A percentile compares a stretch with the other conserved stretches of the same genome.
Evolutionary conservation across 2,797 vertebrate genomes (phyloP).

Genomic region (Phylloscopus collybita): DNA sequence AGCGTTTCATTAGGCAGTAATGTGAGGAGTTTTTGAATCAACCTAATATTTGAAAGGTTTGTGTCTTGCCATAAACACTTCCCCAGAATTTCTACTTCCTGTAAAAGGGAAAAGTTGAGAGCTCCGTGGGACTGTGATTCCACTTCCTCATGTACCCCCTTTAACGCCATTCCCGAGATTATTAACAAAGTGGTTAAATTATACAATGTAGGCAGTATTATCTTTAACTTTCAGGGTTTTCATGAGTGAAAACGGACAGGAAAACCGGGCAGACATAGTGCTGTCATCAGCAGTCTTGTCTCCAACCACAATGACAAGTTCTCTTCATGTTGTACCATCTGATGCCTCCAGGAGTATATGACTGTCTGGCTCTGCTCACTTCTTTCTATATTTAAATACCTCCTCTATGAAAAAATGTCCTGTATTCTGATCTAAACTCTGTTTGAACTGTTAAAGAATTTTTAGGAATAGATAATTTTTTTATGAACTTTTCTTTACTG

Average conservation of each 20-base stretch:
- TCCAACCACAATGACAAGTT: neutral
- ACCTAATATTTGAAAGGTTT: neutral
- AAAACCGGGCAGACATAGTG: neutral
- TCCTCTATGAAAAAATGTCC: neutral
- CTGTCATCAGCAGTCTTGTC: neutral
- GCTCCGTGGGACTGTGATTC: fast-evolving
- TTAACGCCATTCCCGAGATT: neutral
- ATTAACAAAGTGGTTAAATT: neutral
- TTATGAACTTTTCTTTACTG: neutral
- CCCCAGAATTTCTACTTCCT: neutral
- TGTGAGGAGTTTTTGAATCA: neutral
- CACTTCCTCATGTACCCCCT: fast-evolving
- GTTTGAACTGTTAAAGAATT: neutral
- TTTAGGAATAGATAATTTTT: neutral
- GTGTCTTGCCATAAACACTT: neutral
- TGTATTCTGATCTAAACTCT: neutral
- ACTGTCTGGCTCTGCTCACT: fast-evolving
- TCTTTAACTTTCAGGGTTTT: fast-evolving
- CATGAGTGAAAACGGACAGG: neutral
- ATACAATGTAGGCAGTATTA: neutral
- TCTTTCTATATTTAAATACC: neutral
- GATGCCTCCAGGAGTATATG: neutral
- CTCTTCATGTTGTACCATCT: neutral
- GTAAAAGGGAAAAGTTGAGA: neutral
- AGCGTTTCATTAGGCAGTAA: neutral